Conservation (phyloP, 2,888 invertebrate genomes). For the Creontiades dilutus region DNA sequence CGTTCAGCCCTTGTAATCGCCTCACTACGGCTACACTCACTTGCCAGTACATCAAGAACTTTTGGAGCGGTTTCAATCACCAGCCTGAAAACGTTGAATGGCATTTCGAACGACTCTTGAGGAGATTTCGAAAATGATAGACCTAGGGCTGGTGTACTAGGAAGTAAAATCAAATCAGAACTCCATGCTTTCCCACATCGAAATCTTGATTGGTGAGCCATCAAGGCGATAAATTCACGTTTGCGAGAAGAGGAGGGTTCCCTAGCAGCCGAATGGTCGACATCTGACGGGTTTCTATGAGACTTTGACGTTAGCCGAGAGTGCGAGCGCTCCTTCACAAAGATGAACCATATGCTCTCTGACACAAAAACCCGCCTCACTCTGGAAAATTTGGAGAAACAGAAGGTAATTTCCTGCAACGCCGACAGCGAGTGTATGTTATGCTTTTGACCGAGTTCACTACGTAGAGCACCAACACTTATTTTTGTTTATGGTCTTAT, state of each 20-base stretch:
- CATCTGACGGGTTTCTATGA: slow-evolving; percentile 18
- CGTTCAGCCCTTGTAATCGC: too few species aligned
- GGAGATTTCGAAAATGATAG: not conserved
- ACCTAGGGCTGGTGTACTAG: not conserved
- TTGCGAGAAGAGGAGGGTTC: slow-evolving; percentile 14
- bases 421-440: too few species aligned
- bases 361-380: slow-evolving; percentile 27
- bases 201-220: slow-evolving; percentile 13
- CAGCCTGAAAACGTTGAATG: not conserved
- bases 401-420: slow-evolving; percentile 2
- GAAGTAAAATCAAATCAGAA: slow-evolving; percentile 9
- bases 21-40: too few species aligned
- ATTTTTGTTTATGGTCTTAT: too few species aligned
- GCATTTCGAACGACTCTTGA: not conserved
- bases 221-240: slow-evolving; percentile 8
- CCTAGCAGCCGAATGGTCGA: not conserved
- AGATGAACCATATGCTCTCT: not conserved
- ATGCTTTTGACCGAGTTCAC: too few species aligned
- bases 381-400: not conserved
- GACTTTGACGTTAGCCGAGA: not conserved
- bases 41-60: slow-evolving; percentile 13
- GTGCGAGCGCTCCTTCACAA: slow-evolving; percentile 16
- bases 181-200: not conserved
- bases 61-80: not conserved
- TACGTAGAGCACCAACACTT: too few species aligned